These are phyloP conservation scores for Hydropotes inermis DNA, from an alignment of 2,113 vertebrate species.

Conservation along the genomic window DNA sequence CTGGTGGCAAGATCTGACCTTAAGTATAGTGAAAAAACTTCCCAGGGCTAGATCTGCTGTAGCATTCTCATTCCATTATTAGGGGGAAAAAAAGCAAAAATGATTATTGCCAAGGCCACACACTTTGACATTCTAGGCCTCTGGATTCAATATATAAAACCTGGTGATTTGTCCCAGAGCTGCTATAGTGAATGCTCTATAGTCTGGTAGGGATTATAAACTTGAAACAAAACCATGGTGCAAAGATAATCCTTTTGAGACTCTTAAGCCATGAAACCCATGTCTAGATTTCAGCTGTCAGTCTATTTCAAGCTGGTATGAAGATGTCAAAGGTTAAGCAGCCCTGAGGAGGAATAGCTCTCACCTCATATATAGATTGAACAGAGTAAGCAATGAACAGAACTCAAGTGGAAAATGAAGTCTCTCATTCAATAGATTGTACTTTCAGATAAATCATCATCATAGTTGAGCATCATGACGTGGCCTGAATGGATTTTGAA, in stretches of 20 bases:
- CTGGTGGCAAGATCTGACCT: neutral
- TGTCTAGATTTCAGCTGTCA: neutral
- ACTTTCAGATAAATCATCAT: neutral
- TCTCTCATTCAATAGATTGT: neutral
- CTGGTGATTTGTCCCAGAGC: neutral
- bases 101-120: neutral
- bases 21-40: neutral
- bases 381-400: neutral
- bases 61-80: neutral
- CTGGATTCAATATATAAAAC: neutral
- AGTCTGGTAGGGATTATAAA: neutral
- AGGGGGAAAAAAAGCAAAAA: neutral
- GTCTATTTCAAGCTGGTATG: neutral
- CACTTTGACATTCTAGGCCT: neutral
- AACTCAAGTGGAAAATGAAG: neutral
- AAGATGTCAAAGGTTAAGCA: neutral
- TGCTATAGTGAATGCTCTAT: neutral
- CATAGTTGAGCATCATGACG: neutral
- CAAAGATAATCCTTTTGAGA: neutral
- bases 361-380: neutral
- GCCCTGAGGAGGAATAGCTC: neutral
- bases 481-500: neutral
- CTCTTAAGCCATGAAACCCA: neutral
- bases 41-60: neutral
- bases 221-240: neutral